Evolutionary conservation across 2,113 vertebrate genomes (phyloP).

Genomic region (Trochalopteron elliotii): DNA sequence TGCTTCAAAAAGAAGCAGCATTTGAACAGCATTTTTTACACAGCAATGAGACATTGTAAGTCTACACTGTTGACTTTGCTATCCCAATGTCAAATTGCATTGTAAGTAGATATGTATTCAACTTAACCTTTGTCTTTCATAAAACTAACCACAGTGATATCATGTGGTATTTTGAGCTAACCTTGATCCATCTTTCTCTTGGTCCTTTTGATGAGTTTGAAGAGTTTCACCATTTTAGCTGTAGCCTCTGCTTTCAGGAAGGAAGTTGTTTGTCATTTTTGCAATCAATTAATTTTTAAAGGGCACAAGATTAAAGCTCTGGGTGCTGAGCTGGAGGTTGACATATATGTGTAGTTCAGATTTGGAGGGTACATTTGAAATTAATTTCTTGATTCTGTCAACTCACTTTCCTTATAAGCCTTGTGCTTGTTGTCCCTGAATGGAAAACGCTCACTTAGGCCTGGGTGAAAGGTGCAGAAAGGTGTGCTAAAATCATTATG

Average conservation of each 20-base stretch:
- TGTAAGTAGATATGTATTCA: neutral
- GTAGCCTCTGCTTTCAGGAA: neutral
- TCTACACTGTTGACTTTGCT: neutral
- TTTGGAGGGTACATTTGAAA: neutral
- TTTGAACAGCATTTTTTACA: neutral
- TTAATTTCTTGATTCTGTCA: neutral
- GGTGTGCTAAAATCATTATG: neutral
- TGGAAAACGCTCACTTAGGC: neutral
- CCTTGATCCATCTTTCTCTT: neutral
- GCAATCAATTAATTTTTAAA: neutral
- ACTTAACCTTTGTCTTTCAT: neutral
- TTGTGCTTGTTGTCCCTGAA: neutral
- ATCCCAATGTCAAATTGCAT: neutral
- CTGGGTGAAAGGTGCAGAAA: neutral
- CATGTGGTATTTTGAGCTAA: neutral
- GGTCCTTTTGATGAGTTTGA: neutral
- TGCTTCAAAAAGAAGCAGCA: neutral
- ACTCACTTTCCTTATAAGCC: neutral
- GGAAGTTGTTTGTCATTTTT: neutral
- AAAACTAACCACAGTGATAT: neutral
- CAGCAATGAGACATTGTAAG: neutral
- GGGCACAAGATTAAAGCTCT: neutral
- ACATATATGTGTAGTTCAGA: neutral
- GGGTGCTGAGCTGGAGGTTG: neutral
- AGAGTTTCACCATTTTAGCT: neutral